A percentile compares a stretch with the other conserved stretches of the same genome.
Evolutionary conservation across 2,113 vertebrate genomes (phyloP).

Genomic region (Aspidoscelis tigris): DNA sequence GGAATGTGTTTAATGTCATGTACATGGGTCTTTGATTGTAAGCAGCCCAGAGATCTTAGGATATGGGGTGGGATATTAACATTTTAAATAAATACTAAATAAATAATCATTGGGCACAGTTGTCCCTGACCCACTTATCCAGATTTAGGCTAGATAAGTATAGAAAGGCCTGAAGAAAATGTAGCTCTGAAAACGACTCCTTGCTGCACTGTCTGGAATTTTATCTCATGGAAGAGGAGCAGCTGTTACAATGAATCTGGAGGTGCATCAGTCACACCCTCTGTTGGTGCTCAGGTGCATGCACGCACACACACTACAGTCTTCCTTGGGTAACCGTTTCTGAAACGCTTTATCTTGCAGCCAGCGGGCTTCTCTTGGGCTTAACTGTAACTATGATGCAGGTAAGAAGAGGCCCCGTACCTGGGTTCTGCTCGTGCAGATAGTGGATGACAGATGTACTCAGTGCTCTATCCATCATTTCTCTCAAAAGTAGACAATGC

Average conservation of each 20-base stretch:
- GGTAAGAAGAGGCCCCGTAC: not conserved
- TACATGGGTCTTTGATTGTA: no score
- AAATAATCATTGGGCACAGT: no score
- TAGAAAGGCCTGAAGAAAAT: not conserved
- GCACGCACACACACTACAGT: not conserved
- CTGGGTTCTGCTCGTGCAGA: not conserved
- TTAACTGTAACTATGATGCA: not conserved
- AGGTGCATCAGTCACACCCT: not conserved
- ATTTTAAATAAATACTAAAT: no score
- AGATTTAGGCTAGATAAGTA: no score
- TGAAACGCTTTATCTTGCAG: constrained; percentile 31
- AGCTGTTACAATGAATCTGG: not conserved
- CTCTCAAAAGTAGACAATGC: not conserved
- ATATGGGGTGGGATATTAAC: no score
- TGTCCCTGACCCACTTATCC: no score
- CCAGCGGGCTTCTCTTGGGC: not conserved
- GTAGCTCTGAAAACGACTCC: rapidly evolving
- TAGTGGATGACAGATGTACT: not conserved
- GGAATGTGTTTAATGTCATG: no score
- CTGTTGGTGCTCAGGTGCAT: not conserved
- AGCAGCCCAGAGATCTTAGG: no score
- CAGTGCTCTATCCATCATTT: not conserved
- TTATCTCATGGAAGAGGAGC: rapidly evolving
- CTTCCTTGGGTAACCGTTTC: not conserved
- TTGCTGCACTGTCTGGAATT: not conserved